Evolutionary conservation across 2,113 vertebrate genomes (phyloP).

Genomic region (Colossoma macropomum): DNA sequence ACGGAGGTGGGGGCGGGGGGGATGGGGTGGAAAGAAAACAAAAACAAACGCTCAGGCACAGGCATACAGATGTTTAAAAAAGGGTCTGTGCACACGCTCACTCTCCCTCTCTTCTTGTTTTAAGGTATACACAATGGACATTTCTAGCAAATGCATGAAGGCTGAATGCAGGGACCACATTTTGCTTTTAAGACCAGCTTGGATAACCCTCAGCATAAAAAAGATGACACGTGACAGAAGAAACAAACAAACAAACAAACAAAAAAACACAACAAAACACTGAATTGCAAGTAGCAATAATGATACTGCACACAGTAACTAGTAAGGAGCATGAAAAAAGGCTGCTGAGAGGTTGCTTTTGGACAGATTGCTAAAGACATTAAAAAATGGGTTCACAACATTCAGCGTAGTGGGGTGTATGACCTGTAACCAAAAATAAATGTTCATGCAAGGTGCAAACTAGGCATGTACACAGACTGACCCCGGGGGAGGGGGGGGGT

Average conservation of each 20-base stretch:
- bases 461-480: too few relatives aligned
- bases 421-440: too few relatives aligned
- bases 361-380: too few relatives aligned
- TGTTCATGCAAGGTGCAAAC: too few relatives aligned
- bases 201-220: conserved; percentile 1
- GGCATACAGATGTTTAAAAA: conserved; percentile 25
- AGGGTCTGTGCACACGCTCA: background rate
- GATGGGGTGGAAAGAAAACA: background rate
- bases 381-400: too few relatives aligned
- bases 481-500: too few relatives aligned
- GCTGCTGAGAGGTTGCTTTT: too few relatives aligned
- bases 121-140: background rate
- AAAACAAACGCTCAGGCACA: conserved; percentile 7
- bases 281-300: background rate
- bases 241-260: background rate
- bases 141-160: background rate
- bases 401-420: too few relatives aligned
- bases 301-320: too few relatives aligned
- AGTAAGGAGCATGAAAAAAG: too few relatives aligned
- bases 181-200: background rate
- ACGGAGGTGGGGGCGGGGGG: background rate
- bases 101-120: background rate
- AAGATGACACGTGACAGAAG: too few relatives aligned
- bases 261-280: background rate
- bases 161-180: background rate